A percentile compares a stretch with the other conserved stretches of the same genome.
Conservation (phyloP, 2,113 vertebrate genomes). For the Lutjanus erythropterus region DNA sequence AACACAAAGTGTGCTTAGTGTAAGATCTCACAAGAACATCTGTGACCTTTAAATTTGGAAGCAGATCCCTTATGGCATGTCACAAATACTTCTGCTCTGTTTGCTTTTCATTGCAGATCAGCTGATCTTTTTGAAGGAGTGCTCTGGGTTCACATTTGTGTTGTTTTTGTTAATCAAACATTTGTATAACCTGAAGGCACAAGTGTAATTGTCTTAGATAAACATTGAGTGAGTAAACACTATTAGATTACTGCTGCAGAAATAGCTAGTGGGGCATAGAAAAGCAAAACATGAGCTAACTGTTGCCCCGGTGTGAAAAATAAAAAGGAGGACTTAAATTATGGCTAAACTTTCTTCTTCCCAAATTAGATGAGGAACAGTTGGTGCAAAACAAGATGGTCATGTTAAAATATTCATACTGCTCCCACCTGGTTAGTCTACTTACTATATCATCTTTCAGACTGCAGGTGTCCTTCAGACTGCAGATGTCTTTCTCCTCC, state of each 20-base stretch:
- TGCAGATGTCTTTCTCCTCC: slow-evolving; percentile 72
- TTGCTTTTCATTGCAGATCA: background rate
- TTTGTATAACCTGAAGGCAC: background rate
- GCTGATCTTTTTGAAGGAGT: background rate
- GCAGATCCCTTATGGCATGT: background rate
- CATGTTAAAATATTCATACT: slow-evolving; percentile 17
- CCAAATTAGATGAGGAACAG: background rate
- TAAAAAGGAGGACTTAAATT: background rate
- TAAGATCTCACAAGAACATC: background rate
- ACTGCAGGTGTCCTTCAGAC: slow-evolving; percentile 71
- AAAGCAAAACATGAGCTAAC: background rate
- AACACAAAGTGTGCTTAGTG: background rate
- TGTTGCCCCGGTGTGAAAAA: background rate
- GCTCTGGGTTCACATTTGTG: background rate
- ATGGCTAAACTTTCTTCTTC: background rate
- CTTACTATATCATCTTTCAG: slow-evolving; percentile 78
- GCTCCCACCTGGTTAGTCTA: slow-evolving; percentile 13
- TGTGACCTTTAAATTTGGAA: background rate
- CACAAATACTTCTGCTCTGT: background rate
- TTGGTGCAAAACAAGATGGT: background rate
- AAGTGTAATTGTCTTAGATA: slow-evolving; percentile 16
- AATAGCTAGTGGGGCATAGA: background rate
- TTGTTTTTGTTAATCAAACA: slow-evolving; percentile 24
- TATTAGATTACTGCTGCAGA: background rate
- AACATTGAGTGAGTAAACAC: background rate